A percentile compares a stretch with the other conserved stretches of the same genome.
Conservation (phyloP, 1,140 invertebrate genomes). For the Zaprionus ornatus region DNA sequence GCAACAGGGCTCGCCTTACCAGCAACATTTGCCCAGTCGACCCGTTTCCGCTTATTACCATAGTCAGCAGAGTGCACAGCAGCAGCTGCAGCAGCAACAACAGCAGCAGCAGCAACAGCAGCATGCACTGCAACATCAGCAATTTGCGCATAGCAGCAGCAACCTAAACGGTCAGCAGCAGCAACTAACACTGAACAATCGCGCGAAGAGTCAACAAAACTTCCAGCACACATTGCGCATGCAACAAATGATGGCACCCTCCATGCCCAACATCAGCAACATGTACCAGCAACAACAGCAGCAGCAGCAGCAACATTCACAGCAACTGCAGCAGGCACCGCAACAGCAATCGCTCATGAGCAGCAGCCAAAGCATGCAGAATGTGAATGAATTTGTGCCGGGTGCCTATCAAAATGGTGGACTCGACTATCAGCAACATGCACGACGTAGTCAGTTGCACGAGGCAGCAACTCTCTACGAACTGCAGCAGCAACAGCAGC, state of each 20-base stretch:
- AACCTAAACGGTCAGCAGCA: conserved; percentile 65
- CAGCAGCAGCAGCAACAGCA: conserved; percentile 63
- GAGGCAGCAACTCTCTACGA: conserved; percentile 69
- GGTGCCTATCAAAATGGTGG: conserved; percentile 66
- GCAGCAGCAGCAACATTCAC: conserved; percentile 44
- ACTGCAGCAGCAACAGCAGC: conserved; percentile 71
- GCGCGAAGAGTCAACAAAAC: conserved; percentile 71
- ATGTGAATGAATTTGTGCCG: conserved; percentile 73
- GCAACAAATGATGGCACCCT: conserved; percentile 83
- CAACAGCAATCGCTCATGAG: conserved; percentile 57
- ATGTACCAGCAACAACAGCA: conserved; percentile 78
- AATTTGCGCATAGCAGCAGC: conserved; percentile 68
- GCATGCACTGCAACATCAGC: conserved; percentile 64
- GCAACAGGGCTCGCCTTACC: conserved; percentile 43
- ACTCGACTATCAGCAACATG: conserved; percentile 67
- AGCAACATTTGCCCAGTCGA: conserved; percentile 63
- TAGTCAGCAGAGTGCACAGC: conserved; percentile 64
- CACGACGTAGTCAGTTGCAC: conserved; percentile 68
- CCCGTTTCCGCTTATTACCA: conserved; percentile 80
- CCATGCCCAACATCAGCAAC: conserved; percentile 84
- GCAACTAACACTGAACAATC: conserved; percentile 73
- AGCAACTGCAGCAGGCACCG: conserved; percentile 41
- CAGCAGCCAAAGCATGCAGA: conserved; percentile 84
- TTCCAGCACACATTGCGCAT: conserved; percentile 80
- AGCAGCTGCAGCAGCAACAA: conserved; percentile 62